A percentile compares a stretch with the other conserved stretches of the same genome.
phyloP scores from a whole-genome alignment of 1,140 invertebrate genomes.

The Pentalonia nigronervosa region DNA sequence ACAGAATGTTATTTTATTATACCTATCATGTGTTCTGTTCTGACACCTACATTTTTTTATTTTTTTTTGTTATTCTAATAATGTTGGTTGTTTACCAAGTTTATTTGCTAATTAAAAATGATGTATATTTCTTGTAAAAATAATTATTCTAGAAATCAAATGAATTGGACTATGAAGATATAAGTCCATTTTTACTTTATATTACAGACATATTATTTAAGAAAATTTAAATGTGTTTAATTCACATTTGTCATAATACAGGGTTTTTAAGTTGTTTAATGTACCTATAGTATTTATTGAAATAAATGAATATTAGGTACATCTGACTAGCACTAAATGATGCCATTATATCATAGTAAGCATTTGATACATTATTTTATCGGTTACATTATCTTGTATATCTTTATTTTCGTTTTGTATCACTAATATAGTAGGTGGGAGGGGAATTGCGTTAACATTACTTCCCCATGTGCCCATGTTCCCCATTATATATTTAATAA shows the following conservation, averaged over 20 bases:
- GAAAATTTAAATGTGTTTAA: neutral
- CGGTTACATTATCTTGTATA: neutral
- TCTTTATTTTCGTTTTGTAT: neutral
- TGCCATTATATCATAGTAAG: neutral
- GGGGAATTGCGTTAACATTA: neutral
- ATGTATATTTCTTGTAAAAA: neutral
- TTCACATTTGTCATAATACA: too few species aligned
- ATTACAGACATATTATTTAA: neutral
- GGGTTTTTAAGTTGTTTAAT: neutral
- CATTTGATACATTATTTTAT: neutral
- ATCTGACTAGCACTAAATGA: neutral
- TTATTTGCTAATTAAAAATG: too few species aligned
- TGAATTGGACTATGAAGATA: neutral
- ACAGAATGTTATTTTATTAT: neutral
- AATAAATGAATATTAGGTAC: too few species aligned
- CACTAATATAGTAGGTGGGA: neutral
- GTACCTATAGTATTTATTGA: too few species aligned
- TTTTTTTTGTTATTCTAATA: neutral
- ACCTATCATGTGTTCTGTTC: neutral
- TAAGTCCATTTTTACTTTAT: neutral
- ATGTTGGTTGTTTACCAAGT: neutral
- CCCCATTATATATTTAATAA: neutral
- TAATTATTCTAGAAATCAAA: neutral
- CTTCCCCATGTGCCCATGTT: neutral
- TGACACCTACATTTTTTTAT: neutral